These are phyloP conservation scores for Scaptomyza cyrtandrae DNA, from an alignment of 2,888 invertebrate species.

Conservation along the genomic window DNA sequence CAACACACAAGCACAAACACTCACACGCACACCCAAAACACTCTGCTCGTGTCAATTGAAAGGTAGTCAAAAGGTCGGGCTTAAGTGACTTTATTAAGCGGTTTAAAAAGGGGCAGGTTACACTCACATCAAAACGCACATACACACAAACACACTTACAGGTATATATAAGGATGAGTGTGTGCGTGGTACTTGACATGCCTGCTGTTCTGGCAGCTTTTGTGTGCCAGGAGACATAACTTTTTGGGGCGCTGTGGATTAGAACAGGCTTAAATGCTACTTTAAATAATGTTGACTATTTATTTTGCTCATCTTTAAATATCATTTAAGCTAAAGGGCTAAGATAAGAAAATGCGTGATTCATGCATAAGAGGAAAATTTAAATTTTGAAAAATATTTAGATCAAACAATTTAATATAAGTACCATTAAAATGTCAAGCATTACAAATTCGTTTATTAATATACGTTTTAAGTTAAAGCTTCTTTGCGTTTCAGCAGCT, in stretches of 20 bases:
- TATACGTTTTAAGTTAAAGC: constrained; percentile 17
- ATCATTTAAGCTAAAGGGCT: neutral
- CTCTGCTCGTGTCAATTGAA: constrained; percentile 67
- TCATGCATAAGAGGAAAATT: neutral
- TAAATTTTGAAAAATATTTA: neutral
- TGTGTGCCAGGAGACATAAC: constrained; percentile 30
- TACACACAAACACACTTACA: constrained; percentile 23
- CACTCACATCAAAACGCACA: constrained; percentile 34
- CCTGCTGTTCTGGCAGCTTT: constrained; percentile 47
- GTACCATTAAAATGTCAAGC: neutral
- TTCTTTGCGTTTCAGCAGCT: constrained; percentile 34
- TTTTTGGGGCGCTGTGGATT: constrained; percentile 38
- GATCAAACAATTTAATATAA: neutral
- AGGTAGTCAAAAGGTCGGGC: constrained; percentile 79
- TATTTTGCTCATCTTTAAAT: constrained; percentile 4
- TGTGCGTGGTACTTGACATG: constrained; percentile 65
- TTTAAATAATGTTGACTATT: constrained; percentile 48
- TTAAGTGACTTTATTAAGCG: constrained; percentile 81
- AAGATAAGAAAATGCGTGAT: neutral
- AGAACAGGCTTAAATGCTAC: constrained; percentile 34
- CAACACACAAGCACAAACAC: constrained; percentile 36
- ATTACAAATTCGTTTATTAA: neutral
- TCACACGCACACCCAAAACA: constrained; percentile 23
- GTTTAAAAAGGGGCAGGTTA: constrained; percentile 79
- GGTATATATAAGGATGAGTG: constrained; percentile 33